Base-by-base conservation (phyloP, 1,140 invertebrate species). In the Spodoptera litura region DNA sequence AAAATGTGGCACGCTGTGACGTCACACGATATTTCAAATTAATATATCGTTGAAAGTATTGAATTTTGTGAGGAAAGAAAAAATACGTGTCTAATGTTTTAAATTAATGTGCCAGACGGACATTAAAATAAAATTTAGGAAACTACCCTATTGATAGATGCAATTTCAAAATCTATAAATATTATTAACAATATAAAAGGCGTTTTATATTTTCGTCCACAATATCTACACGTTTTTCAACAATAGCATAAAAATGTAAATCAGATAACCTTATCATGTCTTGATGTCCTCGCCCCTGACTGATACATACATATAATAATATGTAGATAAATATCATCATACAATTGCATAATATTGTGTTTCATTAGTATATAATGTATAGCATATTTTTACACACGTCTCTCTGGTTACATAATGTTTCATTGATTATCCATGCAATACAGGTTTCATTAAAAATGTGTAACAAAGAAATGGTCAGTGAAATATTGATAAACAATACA, bases 391-490 rank as follows among this genome's bases (percentile, higher is more conserved):
- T 0, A 51, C 44, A 51, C 38, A 12, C 20, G 15, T 51, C 51
- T 20, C 15, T 27, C 64, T 15, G 64, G 44, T 52, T 68, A 68
- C 64, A 52, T 66, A n/a, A 66, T 52, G 10, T 25, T 9, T 68
- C 25, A 68, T 68, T 68, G 64, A 51, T 12, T 51, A 15, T 27
- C 8, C 38, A 64, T 62, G 15, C 6, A 44, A 15, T n/a, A 44
- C 35, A 44, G 9, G 8, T 51, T 68, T 27, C 10, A 52, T 68
- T 27, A 52, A 66, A 68, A 49, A 52, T 27, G 6, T 5, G 10
- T 68, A 3, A 52, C 6, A 38, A 27, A 58, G 27, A 58, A 56
- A 6, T 44, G 38, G 38, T 44, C 9, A 9, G 38, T 44, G 2
- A 44, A 8, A 8, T 44, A 9, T 6, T 44, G 31, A 0, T 4